phyloP scores from a whole-genome alignment of 2,113 vertebrate genomes.

The Hoplias malabaricus region DNA sequence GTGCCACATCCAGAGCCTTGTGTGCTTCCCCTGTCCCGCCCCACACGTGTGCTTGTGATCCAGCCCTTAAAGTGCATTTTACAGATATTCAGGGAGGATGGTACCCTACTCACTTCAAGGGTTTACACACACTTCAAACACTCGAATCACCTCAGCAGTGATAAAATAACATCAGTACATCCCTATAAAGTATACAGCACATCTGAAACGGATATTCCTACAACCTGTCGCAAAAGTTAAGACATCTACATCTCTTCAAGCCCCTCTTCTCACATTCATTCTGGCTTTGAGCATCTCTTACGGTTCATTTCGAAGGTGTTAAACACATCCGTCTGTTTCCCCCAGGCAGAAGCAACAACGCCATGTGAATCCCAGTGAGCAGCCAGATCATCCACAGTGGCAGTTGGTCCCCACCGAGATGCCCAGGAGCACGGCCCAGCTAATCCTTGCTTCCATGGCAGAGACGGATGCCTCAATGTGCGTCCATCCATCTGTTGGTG shows the following conservation, averaged over 20 bases:
- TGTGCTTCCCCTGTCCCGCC: too few species aligned
- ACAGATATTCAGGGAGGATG: too few species aligned
- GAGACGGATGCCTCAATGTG: conserved; percentile 58
- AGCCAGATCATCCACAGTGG: conserved; percentile 49
- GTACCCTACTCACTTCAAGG: too few species aligned
- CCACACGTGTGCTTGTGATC: too few species aligned
- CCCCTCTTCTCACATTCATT: not conserved
- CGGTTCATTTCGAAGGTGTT: conserved; percentile 46
- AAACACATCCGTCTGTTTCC: conserved; percentile 62
- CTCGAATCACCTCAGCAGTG: too few species aligned
- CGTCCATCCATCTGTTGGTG: conserved; percentile 60
- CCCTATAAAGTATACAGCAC: too few species aligned
- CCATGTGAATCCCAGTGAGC: conserved; percentile 39
- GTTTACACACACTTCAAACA: too few species aligned
- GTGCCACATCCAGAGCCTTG: too few species aligned
- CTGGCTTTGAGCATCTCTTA: conserved; percentile 53
- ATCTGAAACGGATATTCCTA: too few species aligned
- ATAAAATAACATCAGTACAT: too few species aligned
- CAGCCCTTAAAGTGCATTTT: too few species aligned
- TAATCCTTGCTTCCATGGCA: conserved; percentile 55
- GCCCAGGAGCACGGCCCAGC: conserved; percentile 42
- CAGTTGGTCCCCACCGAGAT: conserved; percentile 45
- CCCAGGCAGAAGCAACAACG: conserved; percentile 30
- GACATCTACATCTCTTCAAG: conserved; percentile 3
- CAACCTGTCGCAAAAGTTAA: conserved; percentile 4